A percentile compares a stretch with the other conserved stretches of the same genome.
Conservation (phyloP, 1,140 invertebrate species). For the Drosophila tropicalis region DNA sequence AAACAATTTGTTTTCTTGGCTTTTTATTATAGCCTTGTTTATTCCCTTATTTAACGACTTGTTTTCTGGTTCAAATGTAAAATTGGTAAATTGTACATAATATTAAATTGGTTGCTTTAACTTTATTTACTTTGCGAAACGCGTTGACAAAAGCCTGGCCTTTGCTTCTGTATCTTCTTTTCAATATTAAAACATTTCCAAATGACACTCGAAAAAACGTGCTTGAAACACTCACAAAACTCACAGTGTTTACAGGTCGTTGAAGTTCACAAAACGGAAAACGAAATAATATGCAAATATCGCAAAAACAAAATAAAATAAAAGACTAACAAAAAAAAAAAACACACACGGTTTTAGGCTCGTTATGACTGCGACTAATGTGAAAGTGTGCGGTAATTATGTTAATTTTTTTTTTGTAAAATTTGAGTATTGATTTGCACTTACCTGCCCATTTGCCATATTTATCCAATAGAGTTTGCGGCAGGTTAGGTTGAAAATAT, state of each 20-base stretch:
- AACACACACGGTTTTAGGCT: slow-evolving; percentile 3
- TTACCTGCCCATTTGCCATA: slow-evolving; percentile 86
- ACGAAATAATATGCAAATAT: slow-evolving; percentile 29
- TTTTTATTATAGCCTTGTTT: neutral
- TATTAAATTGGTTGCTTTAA: neutral
- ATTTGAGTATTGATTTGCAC: slow-evolving; percentile 23
- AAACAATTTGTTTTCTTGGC: no score
- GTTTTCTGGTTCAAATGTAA: neutral
- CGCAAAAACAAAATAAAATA: slow-evolving; percentile 14
- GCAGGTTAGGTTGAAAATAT: slow-evolving; percentile 85
- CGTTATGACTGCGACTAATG: neutral
- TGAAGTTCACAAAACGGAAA: slow-evolving; percentile 27
- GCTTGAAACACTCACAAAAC: slow-evolving; percentile 14
- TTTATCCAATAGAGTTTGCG: slow-evolving; percentile 84
- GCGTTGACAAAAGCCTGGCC: neutral
- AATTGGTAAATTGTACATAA: neutral
- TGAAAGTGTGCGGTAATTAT: slow-evolving; percentile 3
- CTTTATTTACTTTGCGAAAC: slow-evolving; percentile 5
- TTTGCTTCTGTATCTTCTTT: neutral
- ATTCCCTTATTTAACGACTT: neutral
- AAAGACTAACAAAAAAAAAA: neutral
- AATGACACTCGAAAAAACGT: slow-evolving; percentile 27
- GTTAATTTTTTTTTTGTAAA: slow-evolving; percentile 5
- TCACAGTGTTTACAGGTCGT: slow-evolving; percentile 27
- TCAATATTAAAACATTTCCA: slow-evolving; percentile 1